phyloP scores from a whole-genome alignment of 1,140 invertebrate species.

The Schmidtea mediterranea region DNA sequence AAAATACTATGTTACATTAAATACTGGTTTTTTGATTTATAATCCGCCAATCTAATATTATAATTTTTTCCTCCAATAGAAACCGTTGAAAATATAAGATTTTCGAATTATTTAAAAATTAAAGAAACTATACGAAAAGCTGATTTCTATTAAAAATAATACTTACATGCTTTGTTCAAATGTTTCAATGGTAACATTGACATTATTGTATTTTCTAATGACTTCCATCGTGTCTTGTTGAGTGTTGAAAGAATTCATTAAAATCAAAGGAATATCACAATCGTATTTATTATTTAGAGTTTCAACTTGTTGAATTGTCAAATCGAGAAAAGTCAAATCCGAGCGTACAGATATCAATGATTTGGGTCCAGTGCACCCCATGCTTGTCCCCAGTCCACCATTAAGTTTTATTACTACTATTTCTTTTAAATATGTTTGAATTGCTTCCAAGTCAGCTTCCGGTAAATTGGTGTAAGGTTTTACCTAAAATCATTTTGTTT shows the following conservation, averaged over 20 bases:
- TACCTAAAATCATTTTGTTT: too few species aligned
- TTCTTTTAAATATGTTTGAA: constrained; percentile 55
- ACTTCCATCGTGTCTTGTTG: constrained; percentile 84
- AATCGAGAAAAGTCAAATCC: constrained; percentile 81
- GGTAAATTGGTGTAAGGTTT: too few species aligned
- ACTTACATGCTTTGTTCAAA: constrained; percentile 60
- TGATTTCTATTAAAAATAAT: too few species aligned
- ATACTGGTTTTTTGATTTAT: too few species aligned
- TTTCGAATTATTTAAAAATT: too few species aligned
- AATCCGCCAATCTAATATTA: too few species aligned
- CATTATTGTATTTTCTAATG: constrained; percentile 70
- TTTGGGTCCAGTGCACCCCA: constrained; percentile 96
- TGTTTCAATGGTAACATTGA: constrained; percentile 70
- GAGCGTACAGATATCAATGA: constrained; percentile 86
- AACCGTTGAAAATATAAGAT: too few species aligned
- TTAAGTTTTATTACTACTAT: constrained; percentile 94
- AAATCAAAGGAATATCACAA: constrained; percentile 69
- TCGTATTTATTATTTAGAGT: constrained; percentile 79
- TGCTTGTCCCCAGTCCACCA: constrained; percentile 87
- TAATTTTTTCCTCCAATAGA: too few species aligned
- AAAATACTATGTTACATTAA: too few species aligned
- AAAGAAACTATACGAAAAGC: too few species aligned
- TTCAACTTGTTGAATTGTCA: constrained; percentile 97
- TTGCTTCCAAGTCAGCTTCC: constrained; percentile 7
- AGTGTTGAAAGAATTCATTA: constrained; percentile 99